Conservation (phyloP, 2,888 invertebrate species). For the Hypena proboscidalis region DNA sequence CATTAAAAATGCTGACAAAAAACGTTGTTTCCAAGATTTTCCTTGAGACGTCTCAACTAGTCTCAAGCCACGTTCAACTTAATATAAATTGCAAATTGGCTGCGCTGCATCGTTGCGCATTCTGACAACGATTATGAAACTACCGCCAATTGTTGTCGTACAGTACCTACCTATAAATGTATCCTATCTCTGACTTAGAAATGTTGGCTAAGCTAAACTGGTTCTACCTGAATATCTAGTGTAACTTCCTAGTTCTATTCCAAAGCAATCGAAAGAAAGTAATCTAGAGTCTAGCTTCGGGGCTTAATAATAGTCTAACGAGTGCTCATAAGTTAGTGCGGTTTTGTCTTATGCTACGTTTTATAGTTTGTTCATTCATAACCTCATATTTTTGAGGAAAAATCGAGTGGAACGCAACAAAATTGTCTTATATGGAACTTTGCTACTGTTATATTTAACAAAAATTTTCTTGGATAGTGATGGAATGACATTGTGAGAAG, state of each 20-base stretch:
- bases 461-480: too few species aligned
- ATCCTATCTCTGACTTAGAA: slow-evolving; percentile 31
- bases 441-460: too few species aligned
- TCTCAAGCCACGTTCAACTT: slow-evolving; percentile 22
- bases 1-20: slow-evolving; percentile 27
- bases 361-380: too few species aligned
- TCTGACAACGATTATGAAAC: slow-evolving; percentile 38
- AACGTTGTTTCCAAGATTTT: slow-evolving; percentile 20
- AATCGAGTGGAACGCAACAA: too few species aligned
- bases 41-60: slow-evolving; percentile 19
- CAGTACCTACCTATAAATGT: slow-evolving; percentile 22
- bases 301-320: slow-evolving; percentile 37
- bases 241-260: slow-evolving; percentile 47
- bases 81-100: slow-evolving; percentile 40
- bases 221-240: slow-evolving; percentile 34
- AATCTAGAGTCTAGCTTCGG: slow-evolving; percentile 40
- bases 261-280: slow-evolving; percentile 57
- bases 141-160: slow-evolving; percentile 38
- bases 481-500: too few species aligned
- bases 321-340: too few species aligned
- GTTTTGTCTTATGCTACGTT: too few species aligned
- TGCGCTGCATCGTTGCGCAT: slow-evolving; percentile 35
- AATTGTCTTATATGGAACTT: too few species aligned
- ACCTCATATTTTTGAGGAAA: not conserved
- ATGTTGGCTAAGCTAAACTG: slow-evolving; percentile 37